A percentile compares a stretch with the other conserved stretches of the same genome.
Conservation (phyloP, 2,113 vertebrate species). For the Sardina pilchardus region DNA sequence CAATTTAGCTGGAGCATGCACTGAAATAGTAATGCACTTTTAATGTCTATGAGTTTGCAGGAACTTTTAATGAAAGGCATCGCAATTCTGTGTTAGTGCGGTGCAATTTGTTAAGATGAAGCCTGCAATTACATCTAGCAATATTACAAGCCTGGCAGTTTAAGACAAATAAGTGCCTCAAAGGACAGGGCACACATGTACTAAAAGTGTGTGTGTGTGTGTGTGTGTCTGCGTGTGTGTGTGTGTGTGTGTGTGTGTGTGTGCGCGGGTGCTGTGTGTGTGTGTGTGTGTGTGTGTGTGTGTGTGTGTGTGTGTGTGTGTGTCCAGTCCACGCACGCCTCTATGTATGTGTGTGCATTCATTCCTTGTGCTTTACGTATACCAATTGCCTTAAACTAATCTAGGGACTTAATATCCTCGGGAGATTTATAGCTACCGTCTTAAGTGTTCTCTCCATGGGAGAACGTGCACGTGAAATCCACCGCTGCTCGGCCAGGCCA, state of each 20-base stretch:
- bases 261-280: slow-evolving; percentile 7
- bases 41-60: slow-evolving; percentile 50
- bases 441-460: not conserved
- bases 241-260: slow-evolving; percentile 9
- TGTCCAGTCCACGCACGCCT: not conserved
- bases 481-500: not conserved
- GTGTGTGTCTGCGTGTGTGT: slow-evolving; percentile 13
- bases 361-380: not conserved
- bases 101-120: slow-evolving; percentile 41
- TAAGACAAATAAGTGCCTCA: slow-evolving; percentile 47
- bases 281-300: not conserved
- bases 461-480: not conserved
- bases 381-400: not conserved
- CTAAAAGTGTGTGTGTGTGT: not conserved
- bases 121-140: slow-evolving; percentile 43
- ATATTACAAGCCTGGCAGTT: slow-evolving; percentile 40
- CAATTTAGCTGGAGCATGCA: slow-evolving; percentile 40
- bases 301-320: slow-evolving; percentile 17
- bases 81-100: slow-evolving; percentile 22
- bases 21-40: slow-evolving; percentile 49
- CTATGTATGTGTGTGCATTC: not conserved
- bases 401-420: slow-evolving; percentile 5
- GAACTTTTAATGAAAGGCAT: slow-evolving; percentile 39
- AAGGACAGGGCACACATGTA: slow-evolving; percentile 22
- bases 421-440: not conserved